Evolutionary conservation across 1,140 invertebrate genomes (phyloP), one percentile per base, ranked within the genome.

Genomic region (Dreissena rostriformis): DNA sequence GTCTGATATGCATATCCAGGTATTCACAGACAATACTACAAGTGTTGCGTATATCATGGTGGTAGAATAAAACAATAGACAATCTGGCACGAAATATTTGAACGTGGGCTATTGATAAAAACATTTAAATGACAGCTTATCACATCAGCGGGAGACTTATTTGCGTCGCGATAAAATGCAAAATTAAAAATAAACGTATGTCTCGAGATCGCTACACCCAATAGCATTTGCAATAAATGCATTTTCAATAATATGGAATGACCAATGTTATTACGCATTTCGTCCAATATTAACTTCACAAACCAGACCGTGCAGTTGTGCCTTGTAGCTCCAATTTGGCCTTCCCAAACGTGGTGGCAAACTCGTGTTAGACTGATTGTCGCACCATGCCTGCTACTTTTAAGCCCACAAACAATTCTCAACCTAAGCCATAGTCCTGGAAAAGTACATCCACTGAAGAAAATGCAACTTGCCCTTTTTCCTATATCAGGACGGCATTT

Each of bases 111-210:
- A 67, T 67, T 28, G 22, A 11, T 28, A 67, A 22, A 67, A 67
- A 19, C 19, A 57, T 57, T 57, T 19, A 57, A 57, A 19, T 57
- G 53, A 14, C 53, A 19, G 19, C 53, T 57, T 57, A 12, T 19
- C 53, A 57, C 53, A 57, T 57, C 19, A 19, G 12, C 12, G 53
- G 53, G 53, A 57, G 53, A 57, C 19, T 57, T 57, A 57, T 57
- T 57, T 57, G 53, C 15, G 10, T 73, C 71, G 24, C 51, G 24
- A 73, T 24, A 53, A 53, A 73, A 73, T 73, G 15, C n/a, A 14
- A 52, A 73, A 73, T 19, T 15, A 53, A 17, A 29, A n/a, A n/a
- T n/a, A 28, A 57, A 11, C 11, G 19, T 19, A 12, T 57, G 53
- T 57, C 53, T 12, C 11, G 11, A 11, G 53, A 11, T 57, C 19